A percentile compares a stretch with the other conserved stretches of the same genome.
These are phyloP conservation scores for Heteronetta atricapilla DNA, from an alignment of 2,113 vertebrate species.

Conservation along the genomic window DNA sequence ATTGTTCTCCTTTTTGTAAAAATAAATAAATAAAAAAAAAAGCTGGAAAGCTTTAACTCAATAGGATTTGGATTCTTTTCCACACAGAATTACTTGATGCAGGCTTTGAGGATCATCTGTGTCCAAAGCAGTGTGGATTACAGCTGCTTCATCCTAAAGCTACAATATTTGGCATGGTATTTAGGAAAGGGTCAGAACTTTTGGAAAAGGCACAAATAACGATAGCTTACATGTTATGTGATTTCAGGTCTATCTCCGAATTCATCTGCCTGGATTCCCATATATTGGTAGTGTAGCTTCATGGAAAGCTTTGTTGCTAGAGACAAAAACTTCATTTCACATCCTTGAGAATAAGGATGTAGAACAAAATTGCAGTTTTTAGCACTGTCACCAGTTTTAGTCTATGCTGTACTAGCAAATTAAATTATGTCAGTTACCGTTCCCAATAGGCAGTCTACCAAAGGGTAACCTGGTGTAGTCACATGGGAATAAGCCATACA, in stretches of 20 bases:
- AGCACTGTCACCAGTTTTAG: not conserved
- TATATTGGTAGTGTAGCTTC: not conserved
- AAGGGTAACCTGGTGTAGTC: not conserved
- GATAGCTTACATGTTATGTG: not conserved
- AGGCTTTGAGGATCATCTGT: not conserved
- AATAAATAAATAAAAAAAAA: not conserved
- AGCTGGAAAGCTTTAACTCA: fast-evolving
- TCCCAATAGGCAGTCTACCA: not conserved
- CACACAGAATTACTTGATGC: not conserved
- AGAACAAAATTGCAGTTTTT: not conserved
- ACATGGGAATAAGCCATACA: not conserved
- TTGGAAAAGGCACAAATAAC: not conserved
- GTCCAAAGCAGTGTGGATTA: not conserved
- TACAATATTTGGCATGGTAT: not conserved
- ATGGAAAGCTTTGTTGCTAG: not conserved
- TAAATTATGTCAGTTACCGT: not conserved
- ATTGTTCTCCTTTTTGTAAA: no score
- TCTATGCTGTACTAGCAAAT: not conserved
- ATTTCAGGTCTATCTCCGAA: not conserved
- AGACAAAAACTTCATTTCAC: not conserved
- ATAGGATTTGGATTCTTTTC: not conserved
- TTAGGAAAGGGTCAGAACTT: not conserved
- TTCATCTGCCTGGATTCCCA: not conserved
- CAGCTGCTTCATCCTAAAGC: not conserved
- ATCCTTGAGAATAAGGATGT: not conserved